phyloP scores from a whole-genome alignment of 2,797 vertebrate genomes.

The Cichlasoma orientale region DNA sequence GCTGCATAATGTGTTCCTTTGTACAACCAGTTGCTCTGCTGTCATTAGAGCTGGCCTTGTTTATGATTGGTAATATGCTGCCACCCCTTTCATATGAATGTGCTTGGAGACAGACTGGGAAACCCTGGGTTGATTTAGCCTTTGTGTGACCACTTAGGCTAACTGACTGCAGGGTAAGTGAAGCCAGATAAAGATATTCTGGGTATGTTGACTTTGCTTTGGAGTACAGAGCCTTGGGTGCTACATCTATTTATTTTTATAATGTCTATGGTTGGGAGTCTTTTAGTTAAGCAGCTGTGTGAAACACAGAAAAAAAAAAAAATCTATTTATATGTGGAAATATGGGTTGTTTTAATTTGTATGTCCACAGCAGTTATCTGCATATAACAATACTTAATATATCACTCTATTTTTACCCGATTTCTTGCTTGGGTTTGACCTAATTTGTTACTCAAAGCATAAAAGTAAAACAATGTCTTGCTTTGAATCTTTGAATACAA shows the following conservation, averaged over 20 bases:
- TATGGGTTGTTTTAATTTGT: background rate
- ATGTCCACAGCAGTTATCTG: background rate
- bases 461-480: background rate
- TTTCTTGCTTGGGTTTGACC: background rate
- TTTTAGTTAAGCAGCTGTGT: background rate
- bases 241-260: background rate
- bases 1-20: background rate
- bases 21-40: background rate
- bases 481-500: background rate
- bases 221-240: too few species aligned
- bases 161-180: background rate
- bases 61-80: background rate
- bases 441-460: background rate
- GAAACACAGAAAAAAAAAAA: background rate
- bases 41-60: background rate
- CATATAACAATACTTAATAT: background rate
- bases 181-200: background rate
- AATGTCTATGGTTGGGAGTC: background rate
- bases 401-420: background rate
- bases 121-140: background rate
- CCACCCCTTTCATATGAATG: background rate
- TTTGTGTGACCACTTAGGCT: background rate
- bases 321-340: background rate
- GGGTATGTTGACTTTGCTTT: background rate
- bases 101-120: background rate